Conservation (phyloP, 2,888 invertebrate genomes). For the Heliconius ismenius region DNA sequence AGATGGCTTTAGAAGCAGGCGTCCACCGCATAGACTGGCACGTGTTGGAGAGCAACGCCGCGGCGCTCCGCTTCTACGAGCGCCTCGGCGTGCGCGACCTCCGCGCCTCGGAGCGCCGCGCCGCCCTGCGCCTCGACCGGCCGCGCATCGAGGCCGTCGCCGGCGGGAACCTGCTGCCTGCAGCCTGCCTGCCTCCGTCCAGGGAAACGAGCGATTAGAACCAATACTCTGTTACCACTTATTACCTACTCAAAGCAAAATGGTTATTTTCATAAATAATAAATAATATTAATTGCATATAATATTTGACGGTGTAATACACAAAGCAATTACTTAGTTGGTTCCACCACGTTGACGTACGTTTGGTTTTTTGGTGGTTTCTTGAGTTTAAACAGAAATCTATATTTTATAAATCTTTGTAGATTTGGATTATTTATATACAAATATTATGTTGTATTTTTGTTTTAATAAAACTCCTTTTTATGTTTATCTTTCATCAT, state of each 20-base stretch:
- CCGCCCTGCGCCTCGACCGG: constrained; percentile 66
- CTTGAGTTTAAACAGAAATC: background rate
- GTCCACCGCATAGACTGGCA: constrained; percentile 88
- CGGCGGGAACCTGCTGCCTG: constrained; percentile 39
- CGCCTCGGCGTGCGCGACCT: constrained; percentile 83
- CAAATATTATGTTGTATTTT: background rate
- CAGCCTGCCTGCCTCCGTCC: background rate
- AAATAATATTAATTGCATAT: too few relatives aligned
- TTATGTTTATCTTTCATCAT: background rate
- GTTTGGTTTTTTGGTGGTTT: background rate
- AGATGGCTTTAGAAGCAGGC: constrained; percentile 69
- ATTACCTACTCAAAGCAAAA: background rate
- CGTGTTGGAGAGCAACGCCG: constrained; percentile 88
- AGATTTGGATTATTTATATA: background rate
- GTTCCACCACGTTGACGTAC: background rate
- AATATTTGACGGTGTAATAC: background rate
- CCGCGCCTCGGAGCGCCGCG: constrained; percentile 59
- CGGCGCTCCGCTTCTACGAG: constrained; percentile 89
- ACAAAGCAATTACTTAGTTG: background rate
- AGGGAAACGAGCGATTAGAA: background rate
- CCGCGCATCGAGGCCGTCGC: constrained; percentile 56
- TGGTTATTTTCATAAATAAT: too few relatives aligned
- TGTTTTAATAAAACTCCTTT: background rate
- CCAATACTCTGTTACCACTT: background rate
- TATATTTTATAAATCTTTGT: background rate